Percentiles rank a stretch among this genome's conserved stretches.
phyloP scores from a whole-genome alignment of 2,113 vertebrate genomes.

The Aspiorhynchus laticeps region DNA sequence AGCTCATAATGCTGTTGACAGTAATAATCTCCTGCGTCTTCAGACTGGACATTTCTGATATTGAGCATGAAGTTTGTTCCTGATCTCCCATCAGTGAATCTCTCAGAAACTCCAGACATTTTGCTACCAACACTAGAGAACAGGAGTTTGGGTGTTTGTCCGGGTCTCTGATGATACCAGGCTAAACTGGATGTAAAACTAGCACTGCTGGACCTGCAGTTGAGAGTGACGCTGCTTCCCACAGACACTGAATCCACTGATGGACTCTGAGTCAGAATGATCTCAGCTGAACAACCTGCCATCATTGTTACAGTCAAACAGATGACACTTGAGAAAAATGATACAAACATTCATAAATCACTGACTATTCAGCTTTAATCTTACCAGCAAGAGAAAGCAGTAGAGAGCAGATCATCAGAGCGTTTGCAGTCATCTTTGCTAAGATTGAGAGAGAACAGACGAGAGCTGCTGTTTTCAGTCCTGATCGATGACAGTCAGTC shows the following conservation, averaged over 20 bases:
- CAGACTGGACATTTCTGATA: background rate
- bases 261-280: conserved; percentile 32
- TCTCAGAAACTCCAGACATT: conserved; percentile 15
- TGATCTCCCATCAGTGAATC: conserved; percentile 25
- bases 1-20: fast-evolving
- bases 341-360: background rate
- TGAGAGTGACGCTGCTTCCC: conserved; percentile 19
- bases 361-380: background rate
- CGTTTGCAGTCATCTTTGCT: conserved; percentile 1
- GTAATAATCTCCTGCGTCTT: conserved; percentile 29
- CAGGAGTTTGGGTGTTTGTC: conserved; percentile 7
- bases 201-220: background rate
- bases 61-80: conserved; percentile 21
- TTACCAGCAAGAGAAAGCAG: conserved; percentile 12
- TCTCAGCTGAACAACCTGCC: conserved; percentile 24
- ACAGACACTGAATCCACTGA: background rate
- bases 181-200: fast-evolving
- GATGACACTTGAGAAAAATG: background rate
- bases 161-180: background rate
- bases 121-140: background rate
- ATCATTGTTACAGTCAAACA: background rate
- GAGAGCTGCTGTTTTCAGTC: background rate
- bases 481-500: background rate
- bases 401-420: background rate
- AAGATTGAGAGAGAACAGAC: background rate